Conservation (phyloP, 2,797 vertebrate genomes). For the Crocodylus rhombifer region DNA sequence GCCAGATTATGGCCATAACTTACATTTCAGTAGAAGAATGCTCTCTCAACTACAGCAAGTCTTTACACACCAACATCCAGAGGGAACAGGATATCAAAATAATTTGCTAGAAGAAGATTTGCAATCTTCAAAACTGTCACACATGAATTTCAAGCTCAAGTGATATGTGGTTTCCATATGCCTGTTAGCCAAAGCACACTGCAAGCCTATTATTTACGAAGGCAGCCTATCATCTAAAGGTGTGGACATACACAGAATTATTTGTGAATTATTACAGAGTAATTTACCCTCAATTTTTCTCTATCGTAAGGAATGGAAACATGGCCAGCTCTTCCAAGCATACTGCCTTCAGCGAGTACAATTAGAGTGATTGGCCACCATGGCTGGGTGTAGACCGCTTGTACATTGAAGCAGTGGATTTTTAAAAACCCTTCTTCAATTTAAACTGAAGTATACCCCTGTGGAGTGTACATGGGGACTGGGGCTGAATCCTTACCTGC, state of each 20-base stretch:
- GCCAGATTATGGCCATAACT: neutral
- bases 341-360: too few relatives aligned
- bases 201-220: neutral
- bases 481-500: too few relatives aligned
- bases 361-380: too few relatives aligned
- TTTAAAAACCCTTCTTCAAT: too few relatives aligned
- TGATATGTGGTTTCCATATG: neutral
- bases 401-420: too few relatives aligned
- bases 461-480: too few relatives aligned
- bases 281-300: too few relatives aligned
- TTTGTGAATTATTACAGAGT: too few relatives aligned
- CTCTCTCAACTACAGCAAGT: accelerated
- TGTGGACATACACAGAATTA: neutral
- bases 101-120: constrained; percentile 28
- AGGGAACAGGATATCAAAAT: neutral
- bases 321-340: too few relatives aligned
- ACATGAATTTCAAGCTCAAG: constrained; percentile 7
- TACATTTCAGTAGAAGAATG: neutral
- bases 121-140: constrained; percentile 23
- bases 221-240: neutral
- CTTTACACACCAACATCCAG: neutral
- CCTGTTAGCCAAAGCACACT: neutral
- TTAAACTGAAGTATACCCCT: too few relatives aligned
- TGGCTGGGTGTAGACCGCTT: too few relatives aligned
- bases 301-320: too few relatives aligned